phyloP scores from a whole-genome alignment of 2,797 vertebrate genomes.

The Rhincodon typus region DNA sequence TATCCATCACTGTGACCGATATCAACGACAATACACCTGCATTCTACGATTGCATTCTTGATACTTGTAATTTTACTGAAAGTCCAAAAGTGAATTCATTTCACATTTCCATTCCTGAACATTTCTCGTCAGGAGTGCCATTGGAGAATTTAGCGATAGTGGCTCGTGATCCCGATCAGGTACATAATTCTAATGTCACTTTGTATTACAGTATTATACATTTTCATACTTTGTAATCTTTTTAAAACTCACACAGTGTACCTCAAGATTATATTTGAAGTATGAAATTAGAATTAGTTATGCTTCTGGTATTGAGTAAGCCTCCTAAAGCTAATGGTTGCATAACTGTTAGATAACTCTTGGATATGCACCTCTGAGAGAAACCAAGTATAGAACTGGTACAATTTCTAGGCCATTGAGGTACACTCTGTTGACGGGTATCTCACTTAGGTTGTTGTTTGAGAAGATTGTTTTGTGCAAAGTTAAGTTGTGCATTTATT shows the following conservation, averaged over 20 bases:
- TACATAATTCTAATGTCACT: slow-evolving; percentile 42
- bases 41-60: slow-evolving; percentile 68
- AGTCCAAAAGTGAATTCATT: slow-evolving; percentile 49
- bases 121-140: slow-evolving; percentile 56
- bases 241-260: neutral
- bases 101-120: slow-evolving; percentile 62
- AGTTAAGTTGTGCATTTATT: neutral
- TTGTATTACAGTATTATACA: too few relatives aligned
- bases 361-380: neutral
- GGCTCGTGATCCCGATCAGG: slow-evolving; percentile 72
- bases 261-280: neutral
- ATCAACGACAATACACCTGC: slow-evolving; percentile 75
- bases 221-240: neutral
- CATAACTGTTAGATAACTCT: neutral
- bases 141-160: slow-evolving; percentile 63
- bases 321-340: neutral
- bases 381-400: neutral
- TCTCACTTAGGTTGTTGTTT: neutral
- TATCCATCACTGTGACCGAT: slow-evolving; percentile 67
- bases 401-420: neutral
- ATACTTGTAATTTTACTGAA: slow-evolving; percentile 54
- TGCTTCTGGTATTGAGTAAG: neutral
- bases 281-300: neutral
- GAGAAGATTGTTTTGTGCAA: neutral
- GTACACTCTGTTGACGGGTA: neutral